Evolutionary conservation across 2,888 invertebrate genomes (phyloP).

Genomic region (Perdita meconis): DNA sequence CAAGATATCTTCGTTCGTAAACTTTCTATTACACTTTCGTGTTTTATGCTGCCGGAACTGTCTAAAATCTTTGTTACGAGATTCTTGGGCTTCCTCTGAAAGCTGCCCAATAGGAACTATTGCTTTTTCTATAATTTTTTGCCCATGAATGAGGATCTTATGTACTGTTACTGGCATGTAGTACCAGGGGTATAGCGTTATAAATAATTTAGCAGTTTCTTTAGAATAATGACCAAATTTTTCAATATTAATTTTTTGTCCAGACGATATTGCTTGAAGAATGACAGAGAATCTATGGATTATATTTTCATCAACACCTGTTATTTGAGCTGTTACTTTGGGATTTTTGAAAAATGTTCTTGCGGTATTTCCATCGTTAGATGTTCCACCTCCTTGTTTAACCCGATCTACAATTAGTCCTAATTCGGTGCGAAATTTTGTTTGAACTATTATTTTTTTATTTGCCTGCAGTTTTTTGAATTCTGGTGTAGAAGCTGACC

Average conservation of each 20-base stretch:
- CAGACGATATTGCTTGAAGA: not conserved
- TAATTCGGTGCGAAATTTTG: not conserved
- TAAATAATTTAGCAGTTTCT: not conserved
- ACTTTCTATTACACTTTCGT: not conserved
- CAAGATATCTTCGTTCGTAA: not conserved
- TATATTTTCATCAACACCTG: not conserved
- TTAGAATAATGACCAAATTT: constrained; percentile 3
- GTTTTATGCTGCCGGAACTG: not conserved
- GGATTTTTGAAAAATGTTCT: constrained; percentile 3
- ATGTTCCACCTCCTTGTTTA: not conserved
- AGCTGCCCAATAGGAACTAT: not conserved
- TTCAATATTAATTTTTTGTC: constrained; percentile 1
- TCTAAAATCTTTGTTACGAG: constrained; percentile 3
- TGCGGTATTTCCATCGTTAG: constrained; percentile 2
- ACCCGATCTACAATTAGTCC: not conserved
- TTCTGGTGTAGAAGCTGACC: no score
- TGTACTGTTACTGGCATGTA: constrained; percentile 1
- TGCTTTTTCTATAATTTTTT: constrained; percentile 20
- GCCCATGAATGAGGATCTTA: not conserved
- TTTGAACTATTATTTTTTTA: not conserved
- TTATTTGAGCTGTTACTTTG: constrained; percentile 2
- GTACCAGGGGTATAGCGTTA: not conserved
- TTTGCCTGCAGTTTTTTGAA: not conserved
- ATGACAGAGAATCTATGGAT: not conserved
- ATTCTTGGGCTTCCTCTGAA: constrained; percentile 1